Percentiles rank a stretch among this genome's conserved stretches.
Conservation (phyloP, 1,140 invertebrate species). For the Penaeus chinensis region DNA sequence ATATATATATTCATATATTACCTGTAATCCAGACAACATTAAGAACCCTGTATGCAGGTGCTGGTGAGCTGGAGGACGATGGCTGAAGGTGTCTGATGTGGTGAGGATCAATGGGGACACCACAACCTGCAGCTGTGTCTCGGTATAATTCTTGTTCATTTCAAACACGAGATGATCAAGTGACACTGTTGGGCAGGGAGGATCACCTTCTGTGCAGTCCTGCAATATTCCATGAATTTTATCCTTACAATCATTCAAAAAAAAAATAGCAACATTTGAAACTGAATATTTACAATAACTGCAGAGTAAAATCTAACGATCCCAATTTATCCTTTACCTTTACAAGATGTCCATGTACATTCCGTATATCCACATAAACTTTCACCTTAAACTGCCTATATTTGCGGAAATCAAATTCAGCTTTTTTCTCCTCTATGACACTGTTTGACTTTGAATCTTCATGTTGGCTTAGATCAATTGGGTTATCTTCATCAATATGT, state of each 20-base stretch:
- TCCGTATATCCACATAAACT: conserved; percentile 93
- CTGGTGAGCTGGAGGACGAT: conserved; percentile 74
- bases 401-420: conserved; percentile 81
- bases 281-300: neutral
- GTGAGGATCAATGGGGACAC: conserved; percentile 87
- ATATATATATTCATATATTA: conserved; percentile 65
- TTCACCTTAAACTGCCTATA: conserved; percentile 91
- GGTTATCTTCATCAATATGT: conserved; percentile 45
- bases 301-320: neutral
- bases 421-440: conserved; percentile 55
- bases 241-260: too few relatives aligned
- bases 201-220: conserved; percentile 87
- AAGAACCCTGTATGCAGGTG: conserved; percentile 90
- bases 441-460: conserved; percentile 51
- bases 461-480: conserved; percentile 21
- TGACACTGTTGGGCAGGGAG: conserved; percentile 89
- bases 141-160: conserved; percentile 92
- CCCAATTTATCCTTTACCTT: conserved; percentile 71
- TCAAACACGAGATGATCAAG: conserved; percentile 95
- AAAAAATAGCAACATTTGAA: neutral
- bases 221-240: conserved; percentile 64
- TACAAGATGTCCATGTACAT: conserved; percentile 92
- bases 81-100: conserved; percentile 46
- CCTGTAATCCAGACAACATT: conserved; percentile 88
- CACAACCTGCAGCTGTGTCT: conserved; percentile 91